Evolutionary conservation across 2,797 vertebrate genomes (phyloP).

Genomic region (Macropus fuliginosus): DNA sequence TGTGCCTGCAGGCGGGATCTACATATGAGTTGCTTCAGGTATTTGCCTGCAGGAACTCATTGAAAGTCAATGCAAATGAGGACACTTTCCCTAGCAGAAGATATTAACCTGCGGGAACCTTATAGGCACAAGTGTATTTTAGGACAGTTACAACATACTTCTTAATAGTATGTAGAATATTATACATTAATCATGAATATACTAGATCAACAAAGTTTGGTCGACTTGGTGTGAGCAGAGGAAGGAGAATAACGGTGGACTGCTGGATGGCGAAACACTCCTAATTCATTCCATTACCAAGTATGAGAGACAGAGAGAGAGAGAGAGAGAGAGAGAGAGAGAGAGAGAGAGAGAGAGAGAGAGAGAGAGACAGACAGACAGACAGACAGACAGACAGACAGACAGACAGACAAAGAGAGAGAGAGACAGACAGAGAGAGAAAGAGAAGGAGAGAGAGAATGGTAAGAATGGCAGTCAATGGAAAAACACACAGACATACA

Average conservation of each 20-base stretch:
- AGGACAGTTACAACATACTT: conserved; percentile 41
- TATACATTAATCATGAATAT: conserved; percentile 63
- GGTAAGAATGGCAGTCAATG: neutral
- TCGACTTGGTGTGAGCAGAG: neutral
- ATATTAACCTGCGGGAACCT: conserved; percentile 77
- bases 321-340: neutral
- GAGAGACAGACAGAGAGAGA: neutral
- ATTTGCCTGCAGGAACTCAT: conserved; percentile 77
- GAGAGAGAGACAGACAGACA: too few relatives aligned
- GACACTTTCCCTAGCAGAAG: conserved; percentile 67
- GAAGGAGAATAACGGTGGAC: neutral
- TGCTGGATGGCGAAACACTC: neutral
- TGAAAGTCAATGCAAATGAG: conserved; percentile 77
- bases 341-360: neutral
- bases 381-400: too few relatives aligned
- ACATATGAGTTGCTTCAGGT: conserved; percentile 74
- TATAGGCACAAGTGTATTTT: conserved; percentile 77
- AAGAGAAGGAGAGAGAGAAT: neutral
- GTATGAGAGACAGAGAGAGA: neutral
- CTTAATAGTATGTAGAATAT: conserved; percentile 63
- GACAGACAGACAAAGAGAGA: neutral
- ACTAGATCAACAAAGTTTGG: conserved; percentile 64
- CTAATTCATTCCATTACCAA: neutral
- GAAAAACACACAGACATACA: neutral
- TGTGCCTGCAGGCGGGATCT: conserved; percentile 64